Evolutionary conservation across 2,113 vertebrate genomes (phyloP).

Genomic region (Hippocampus comes): DNA sequence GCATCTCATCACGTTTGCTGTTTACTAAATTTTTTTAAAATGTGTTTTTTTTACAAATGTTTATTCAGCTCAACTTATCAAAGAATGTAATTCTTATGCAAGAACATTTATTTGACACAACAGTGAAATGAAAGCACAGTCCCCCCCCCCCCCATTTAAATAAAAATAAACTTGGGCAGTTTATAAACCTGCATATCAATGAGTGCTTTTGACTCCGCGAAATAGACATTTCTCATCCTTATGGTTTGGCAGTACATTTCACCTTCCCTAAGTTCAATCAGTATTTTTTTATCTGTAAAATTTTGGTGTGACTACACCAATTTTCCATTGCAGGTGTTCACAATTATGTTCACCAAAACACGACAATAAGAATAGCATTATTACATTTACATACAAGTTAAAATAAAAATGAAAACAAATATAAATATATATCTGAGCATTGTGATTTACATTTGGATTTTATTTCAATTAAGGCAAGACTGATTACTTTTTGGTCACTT

Average conservation of each 20-base stretch:
- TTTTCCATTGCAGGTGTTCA: constrained; percentile 13
- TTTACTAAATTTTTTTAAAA: not conserved
- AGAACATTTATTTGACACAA: constrained; percentile 61
- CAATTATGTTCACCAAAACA: constrained; percentile 25
- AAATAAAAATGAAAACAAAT: not conserved
- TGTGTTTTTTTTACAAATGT: too few species aligned
- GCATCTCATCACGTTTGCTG: not conserved
- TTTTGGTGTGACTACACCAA: not conserved
- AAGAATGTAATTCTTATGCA: constrained; percentile 23
- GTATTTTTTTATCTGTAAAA: not conserved
- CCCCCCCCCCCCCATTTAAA: not conserved
- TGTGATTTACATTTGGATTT: constrained; percentile 7
- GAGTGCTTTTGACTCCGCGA: not conserved
- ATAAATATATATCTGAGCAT: not conserved
- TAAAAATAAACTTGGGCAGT: constrained; percentile 5
- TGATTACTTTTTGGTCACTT: constrained; percentile 21
- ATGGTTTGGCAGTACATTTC: not conserved
- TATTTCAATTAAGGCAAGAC: not conserved
- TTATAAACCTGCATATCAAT: constrained; percentile 6
- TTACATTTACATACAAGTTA: constrained; percentile 21
- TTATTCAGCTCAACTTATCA: too few species aligned
- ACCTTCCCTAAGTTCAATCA: not conserved
- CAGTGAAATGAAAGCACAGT: constrained; percentile 27
- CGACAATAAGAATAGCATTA: not conserved
- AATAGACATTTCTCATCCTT: not conserved